Evolutionary conservation across 2,797 vertebrate species (phyloP), one percentile per base, ranked within the genome.

Genomic region (Acrossocheilus fasciatus): DNA sequence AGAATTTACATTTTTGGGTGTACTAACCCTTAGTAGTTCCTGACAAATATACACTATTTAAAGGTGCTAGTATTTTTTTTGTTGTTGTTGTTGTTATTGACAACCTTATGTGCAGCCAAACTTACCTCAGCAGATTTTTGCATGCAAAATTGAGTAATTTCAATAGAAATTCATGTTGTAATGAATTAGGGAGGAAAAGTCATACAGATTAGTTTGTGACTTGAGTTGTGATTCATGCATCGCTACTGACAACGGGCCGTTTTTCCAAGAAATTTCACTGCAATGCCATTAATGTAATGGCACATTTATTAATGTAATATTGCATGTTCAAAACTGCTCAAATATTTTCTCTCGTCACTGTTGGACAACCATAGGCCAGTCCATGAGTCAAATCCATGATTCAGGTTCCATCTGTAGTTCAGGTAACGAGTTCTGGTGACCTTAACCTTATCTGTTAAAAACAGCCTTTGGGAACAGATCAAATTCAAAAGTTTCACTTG

Each of bases 311-410:
- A 23, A 59, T 62, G n/a, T 62, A 62, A 26, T n/a, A 62, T 8
- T 52, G 66, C 8, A 72, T 36, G 8, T 41, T 54, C 14, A 72
- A 36, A 43, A 83, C n/a, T 8, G 34, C n/a, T 62, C 5, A 12
- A 54, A n/a, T 57, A 1, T 23, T 64, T 26, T 57, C 26, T 15
- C 62, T 64, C 62, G 30, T 76, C 54, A 62, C 30, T 50, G 15
- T n/a, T 39, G 72, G 20, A 43, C 41, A 34, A 10, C 43, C 6
- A 18, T 36, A 17, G 41, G 11, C 39, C 54, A 74, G 39, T 59
- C n/a, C 81, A 83, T 36, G 41, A 74, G 73, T 83, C 43, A 74
- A 74, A 43, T 34, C 26, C 47, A 54, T 83, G 14, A 82, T 57
- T 76, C 12, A 5, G 69, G 9, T 45, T 75, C 12, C 43, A 57